Percentiles rank a stretch among this genome's conserved stretches.
Evolutionary conservation across 2,113 vertebrate genomes (phyloP).

Genomic region (Myocastor coypus): DNA sequence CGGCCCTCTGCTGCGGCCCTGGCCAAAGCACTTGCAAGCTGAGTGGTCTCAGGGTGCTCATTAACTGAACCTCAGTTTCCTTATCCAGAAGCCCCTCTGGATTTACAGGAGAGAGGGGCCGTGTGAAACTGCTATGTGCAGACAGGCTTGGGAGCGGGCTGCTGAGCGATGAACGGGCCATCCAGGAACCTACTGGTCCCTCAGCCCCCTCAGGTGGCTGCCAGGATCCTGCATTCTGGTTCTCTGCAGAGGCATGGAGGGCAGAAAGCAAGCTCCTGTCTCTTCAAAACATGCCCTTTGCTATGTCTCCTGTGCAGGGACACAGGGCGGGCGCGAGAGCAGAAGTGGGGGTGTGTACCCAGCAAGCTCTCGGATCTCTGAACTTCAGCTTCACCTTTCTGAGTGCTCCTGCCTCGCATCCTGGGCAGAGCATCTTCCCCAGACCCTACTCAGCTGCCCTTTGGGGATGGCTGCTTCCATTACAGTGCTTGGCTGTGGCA

Average conservation of each 20-base stretch:
- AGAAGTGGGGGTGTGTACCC: neutral
- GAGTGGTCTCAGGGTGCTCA: neutral
- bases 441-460: neutral
- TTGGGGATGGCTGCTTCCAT: neutral
- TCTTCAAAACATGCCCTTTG: neutral
- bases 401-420: neutral
- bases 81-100: neutral
- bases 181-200: neutral
- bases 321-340: neutral
- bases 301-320: neutral
- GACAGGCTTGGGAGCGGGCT: neutral
- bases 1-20: neutral
- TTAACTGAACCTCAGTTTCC: neutral
- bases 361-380: neutral
- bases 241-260: neutral
- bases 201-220: neutral
- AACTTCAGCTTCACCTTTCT: neutral
- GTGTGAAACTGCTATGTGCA: neutral
- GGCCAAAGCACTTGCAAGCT: neutral
- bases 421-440: neutral
- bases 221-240: neutral
- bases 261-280: neutral
- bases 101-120: neutral
- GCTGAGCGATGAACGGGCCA: too few species aligned
- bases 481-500: neutral